Evolutionary conservation across 35 echinoderm and acorn worm species (phyloP).

Genomic region (Lytechinus variegatus): DNA sequence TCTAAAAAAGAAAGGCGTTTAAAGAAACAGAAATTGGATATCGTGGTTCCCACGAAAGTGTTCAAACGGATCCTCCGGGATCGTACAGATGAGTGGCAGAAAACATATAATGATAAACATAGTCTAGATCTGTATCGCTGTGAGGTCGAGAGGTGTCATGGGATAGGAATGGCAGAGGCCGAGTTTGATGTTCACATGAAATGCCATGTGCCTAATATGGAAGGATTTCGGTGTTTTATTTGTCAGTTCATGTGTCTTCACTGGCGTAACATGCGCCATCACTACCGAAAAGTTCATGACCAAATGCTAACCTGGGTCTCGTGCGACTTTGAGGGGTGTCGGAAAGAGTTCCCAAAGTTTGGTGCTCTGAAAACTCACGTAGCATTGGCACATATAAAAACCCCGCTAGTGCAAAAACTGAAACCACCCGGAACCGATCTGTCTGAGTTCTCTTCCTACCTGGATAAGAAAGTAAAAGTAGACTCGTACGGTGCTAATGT

Average conservation of each 20-base stretch:
- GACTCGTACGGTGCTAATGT: no score
- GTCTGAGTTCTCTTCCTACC: not conserved
- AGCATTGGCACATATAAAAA: conserved; percentile 57
- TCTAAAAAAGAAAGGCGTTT: not conserved
- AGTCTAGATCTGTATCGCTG: not conserved
- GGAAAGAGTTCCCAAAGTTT: conserved; percentile 51
- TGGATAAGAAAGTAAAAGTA: conserved; percentile 5
- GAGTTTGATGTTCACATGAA: conserved; percentile 66
- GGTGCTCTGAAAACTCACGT: conserved; percentile 71
- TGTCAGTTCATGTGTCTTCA: conserved; percentile 69
- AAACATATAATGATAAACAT: conserved; percentile 23
- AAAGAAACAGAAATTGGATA: not conserved
- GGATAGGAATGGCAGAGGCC: conserved; percentile 34
- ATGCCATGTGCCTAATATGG: conserved; percentile 70
- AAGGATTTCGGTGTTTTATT: conserved; percentile 75
- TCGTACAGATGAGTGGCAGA: conserved; percentile 27
- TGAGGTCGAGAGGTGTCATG: conserved; percentile 10
- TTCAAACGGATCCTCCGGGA: conserved; percentile 31
- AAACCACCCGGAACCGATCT: not conserved
- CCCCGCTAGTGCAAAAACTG: conserved; percentile 14
- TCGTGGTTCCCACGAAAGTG: not conserved
- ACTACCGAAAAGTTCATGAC: conserved; percentile 65
- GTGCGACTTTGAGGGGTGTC: conserved; percentile 61
- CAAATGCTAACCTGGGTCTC: conserved; percentile 42
- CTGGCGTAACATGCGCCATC: conserved; percentile 90